Evolutionary conservation across 2,797 vertebrate genomes (phyloP).

Genomic region (Danio tinwini): DNA sequence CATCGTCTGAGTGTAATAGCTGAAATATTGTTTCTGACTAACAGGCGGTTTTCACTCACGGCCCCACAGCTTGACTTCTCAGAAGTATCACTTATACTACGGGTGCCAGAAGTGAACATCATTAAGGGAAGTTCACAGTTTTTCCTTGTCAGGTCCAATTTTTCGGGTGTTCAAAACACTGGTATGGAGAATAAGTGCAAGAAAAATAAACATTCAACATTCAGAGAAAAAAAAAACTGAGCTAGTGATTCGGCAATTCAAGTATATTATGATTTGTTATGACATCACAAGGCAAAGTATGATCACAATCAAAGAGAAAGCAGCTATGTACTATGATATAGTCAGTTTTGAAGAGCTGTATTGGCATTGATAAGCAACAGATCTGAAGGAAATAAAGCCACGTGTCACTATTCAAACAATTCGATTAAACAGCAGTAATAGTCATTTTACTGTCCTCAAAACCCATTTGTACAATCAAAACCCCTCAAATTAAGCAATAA

Average conservation of each 20-base stretch:
- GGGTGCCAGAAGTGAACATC: slow-evolving; percentile 15
- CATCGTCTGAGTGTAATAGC: not conserved
- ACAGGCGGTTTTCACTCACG: slow-evolving; percentile 11
- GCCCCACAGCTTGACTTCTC: not conserved
- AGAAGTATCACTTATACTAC: not conserved
- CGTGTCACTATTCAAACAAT: slow-evolving; percentile 48
- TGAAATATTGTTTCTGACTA: slow-evolving; percentile 22
- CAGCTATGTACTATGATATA: slow-evolving; percentile 42
- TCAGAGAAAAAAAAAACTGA: slow-evolving; percentile 27
- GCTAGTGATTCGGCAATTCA: slow-evolving; percentile 52
- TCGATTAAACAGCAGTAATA: slow-evolving; percentile 57
- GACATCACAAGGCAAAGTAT: slow-evolving; percentile 48
- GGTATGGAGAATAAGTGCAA: not conserved
- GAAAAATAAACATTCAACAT: slow-evolving; percentile 13
- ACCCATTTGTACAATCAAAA: slow-evolving; percentile 39
- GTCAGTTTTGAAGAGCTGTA: slow-evolving; percentile 3
- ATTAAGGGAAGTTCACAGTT: slow-evolving; percentile 24
- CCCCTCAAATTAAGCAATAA: slow-evolving; percentile 59
- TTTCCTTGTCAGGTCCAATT: not conserved
- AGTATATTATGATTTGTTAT: slow-evolving; percentile 53
- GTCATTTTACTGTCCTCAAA: slow-evolving; percentile 37
- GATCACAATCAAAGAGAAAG: slow-evolving; percentile 51
- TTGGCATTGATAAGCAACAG: not conserved
- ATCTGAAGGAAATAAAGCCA: slow-evolving; percentile 6
- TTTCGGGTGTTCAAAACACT: not conserved